Evolutionary conservation across 2,113 vertebrate species (phyloP).

Genomic region (Otocyon megalotis): DNA sequence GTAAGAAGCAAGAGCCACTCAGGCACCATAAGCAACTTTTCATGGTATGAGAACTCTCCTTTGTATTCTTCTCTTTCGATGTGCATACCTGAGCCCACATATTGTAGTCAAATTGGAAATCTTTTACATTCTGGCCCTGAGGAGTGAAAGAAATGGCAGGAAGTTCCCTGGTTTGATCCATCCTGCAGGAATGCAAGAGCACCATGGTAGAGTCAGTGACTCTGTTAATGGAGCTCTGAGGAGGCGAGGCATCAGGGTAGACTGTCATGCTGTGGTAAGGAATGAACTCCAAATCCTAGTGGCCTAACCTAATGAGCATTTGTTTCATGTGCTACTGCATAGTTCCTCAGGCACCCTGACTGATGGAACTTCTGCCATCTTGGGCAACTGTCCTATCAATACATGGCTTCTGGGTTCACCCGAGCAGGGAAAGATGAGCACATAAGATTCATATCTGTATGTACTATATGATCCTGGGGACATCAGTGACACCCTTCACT

Average conservation of each 20-base stretch:
- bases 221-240: not conserved
- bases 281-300: not conserved
- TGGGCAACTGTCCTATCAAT: accelerated
- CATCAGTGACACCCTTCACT: not conserved
- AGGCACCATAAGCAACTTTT: not conserved
- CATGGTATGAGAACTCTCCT: not conserved
- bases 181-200: not conserved
- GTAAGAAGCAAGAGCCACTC: not conserved
- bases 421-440: not conserved
- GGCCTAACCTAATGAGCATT: not conserved
- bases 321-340: not conserved
- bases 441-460: too few relatives aligned
- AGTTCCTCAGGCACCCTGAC: too few relatives aligned
- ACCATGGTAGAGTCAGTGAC: accelerated
- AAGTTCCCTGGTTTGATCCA: not conserved
- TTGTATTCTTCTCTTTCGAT: not conserved
- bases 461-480: not conserved
- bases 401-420: not conserved
- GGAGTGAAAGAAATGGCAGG: not conserved
- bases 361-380: not conserved
- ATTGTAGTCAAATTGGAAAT: not conserved
- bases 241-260: not conserved
- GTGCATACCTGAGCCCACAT: not conserved
- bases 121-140: not conserved
- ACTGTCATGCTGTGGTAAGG: not conserved